A percentile compares a stretch with the other conserved stretches of the same genome.
These are phyloP conservation scores for Neosilurus mollespiculum DNA, from an alignment of 2,797 vertebrate genomes.

Conservation along the genomic window DNA sequence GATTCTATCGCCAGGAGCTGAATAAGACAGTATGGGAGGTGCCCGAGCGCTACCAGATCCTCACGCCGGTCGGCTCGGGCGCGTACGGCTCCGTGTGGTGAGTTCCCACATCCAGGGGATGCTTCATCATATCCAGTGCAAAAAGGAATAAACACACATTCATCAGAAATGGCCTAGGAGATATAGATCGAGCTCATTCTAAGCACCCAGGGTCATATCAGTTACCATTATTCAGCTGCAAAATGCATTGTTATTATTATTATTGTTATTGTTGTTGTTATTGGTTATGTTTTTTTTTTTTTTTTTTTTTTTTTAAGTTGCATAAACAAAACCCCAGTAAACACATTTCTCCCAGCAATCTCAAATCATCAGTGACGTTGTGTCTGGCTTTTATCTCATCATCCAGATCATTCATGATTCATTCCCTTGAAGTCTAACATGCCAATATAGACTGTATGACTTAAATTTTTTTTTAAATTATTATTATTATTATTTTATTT, in stretches of 20 bases:
- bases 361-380: not conserved
- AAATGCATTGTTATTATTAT: not conserved
- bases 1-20: slow-evolving; percentile 91
- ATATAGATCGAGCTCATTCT: not conserved
- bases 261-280: not conserved
- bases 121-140: not conserved
- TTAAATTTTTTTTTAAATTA: not conserved
- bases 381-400: not conserved
- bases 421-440: not conserved
- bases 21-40: slow-evolving; percentile 98
- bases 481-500: too few species aligned
- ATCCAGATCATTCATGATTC: not conserved
- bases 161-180: not conserved
- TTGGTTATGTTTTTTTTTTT: not conserved
- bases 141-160: not conserved
- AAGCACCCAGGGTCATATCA: not conserved
- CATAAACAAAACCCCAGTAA: not conserved
- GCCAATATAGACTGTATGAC: not conserved
- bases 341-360: not conserved
- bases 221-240: not conserved
- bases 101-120: slow-evolving; percentile 60
- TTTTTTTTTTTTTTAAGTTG: not conserved
- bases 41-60: slow-evolving; percentile 90
- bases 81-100: slow-evolving; percentile 96
- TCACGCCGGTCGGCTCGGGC: slow-evolving; percentile 93